Conservation (phyloP, 1,140 invertebrate species). For the Ips nitidus region DNA sequence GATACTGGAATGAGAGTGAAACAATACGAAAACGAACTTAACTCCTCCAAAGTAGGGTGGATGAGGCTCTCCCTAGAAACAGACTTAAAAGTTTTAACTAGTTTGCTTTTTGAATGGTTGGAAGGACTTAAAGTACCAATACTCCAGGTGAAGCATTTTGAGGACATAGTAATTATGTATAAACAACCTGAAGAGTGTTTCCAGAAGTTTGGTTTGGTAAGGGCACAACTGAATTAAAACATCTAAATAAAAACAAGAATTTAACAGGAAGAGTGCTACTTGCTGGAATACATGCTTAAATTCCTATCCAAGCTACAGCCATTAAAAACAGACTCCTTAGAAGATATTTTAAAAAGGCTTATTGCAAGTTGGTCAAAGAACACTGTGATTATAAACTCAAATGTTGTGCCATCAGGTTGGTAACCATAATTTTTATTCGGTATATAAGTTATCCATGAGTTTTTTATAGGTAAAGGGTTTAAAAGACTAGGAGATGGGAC, state of each 20-base stretch:
- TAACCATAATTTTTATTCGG: slow-evolving; percentile 13
- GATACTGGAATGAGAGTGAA: slow-evolving; percentile 56
- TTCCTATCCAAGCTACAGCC: slow-evolving; percentile 69
- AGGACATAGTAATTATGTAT: slow-evolving; percentile 65
- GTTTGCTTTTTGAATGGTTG: slow-evolving; percentile 70
- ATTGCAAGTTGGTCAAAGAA: slow-evolving; percentile 68
- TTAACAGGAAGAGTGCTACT: slow-evolving; percentile 63
- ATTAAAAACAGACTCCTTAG: slow-evolving; percentile 55
- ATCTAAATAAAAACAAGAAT: neutral
- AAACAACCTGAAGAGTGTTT: slow-evolving; percentile 63
- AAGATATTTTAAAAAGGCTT: slow-evolving; percentile 63
- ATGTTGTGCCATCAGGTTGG: slow-evolving; percentile 56
- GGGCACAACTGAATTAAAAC: slow-evolving; percentile 16
- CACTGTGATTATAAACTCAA: slow-evolving; percentile 58
- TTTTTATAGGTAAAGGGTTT: slow-evolving; percentile 45
- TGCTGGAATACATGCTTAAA: slow-evolving; percentile 73
- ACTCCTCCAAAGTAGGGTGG: slow-evolving; percentile 68
- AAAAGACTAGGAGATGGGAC: slow-evolving; percentile 48
- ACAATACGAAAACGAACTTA: slow-evolving; percentile 64
- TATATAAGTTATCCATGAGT: neutral
- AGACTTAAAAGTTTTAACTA: slow-evolving; percentile 62
- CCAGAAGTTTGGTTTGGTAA: slow-evolving; percentile 63
- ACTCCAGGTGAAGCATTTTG: slow-evolving; percentile 66
- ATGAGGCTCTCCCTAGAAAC: slow-evolving; percentile 65
- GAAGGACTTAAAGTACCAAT: slow-evolving; percentile 69